These are phyloP conservation scores for Sebastes iracundus DNA, from an alignment of 2,797 vertebrate species.

Conservation along the genomic window DNA sequence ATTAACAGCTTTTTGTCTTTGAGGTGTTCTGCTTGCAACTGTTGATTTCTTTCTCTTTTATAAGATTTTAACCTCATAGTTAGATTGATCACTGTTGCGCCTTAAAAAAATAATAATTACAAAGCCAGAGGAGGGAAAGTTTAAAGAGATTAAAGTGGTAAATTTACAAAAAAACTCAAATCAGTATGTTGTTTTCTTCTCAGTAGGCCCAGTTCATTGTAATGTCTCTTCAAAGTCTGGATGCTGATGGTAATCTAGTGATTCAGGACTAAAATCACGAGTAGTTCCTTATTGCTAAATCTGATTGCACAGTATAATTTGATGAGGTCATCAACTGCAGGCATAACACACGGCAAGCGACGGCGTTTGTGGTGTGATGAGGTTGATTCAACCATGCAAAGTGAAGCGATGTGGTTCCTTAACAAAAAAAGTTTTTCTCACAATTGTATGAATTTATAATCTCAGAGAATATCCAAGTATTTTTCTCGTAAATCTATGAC, in stretches of 20 bases:
- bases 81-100: background rate
- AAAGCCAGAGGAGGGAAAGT: no score
- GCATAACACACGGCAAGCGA: no score
- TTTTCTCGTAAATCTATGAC: no score
- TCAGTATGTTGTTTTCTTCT: background rate
- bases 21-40: background rate
- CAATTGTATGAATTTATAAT: no score
- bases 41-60: background rate
- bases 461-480: no score
- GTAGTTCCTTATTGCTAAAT: background rate
- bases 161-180: background rate
- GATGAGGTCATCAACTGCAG: background rate
- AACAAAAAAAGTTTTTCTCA: no score
- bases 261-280: background rate
- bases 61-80: background rate
- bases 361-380: no score
- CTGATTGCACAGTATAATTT: background rate
- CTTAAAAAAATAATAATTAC: background rate
- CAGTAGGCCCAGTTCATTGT: background rate
- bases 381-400: no score
- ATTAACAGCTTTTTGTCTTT: background rate
- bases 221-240: background rate
- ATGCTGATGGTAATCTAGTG: background rate
- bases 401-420: no score
- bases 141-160: no score